Conservation (phyloP, 2,113 vertebrate species). For the Rafetus swinhoei region DNA sequence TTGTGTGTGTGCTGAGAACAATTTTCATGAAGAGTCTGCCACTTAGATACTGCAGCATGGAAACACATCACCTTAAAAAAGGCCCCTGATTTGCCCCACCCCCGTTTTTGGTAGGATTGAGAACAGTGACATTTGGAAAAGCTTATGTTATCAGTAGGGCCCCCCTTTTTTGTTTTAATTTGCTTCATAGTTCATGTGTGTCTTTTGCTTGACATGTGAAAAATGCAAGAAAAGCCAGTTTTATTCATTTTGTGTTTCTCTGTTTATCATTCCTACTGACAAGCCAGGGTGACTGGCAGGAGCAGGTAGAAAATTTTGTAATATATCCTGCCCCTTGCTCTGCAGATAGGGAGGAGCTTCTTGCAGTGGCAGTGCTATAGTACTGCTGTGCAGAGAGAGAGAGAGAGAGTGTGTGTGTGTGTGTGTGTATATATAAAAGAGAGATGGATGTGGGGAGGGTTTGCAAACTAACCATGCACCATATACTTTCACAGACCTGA, state of each 20-base stretch:
- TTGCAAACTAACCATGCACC: background rate
- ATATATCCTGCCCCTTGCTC: background rate
- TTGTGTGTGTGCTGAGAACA: background rate
- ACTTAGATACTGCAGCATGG: conserved; percentile 25
- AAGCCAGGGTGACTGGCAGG: conserved; percentile 5
- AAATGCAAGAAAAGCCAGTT: background rate
- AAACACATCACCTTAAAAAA: background rate
- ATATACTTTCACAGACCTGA: background rate
- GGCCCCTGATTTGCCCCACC: background rate
- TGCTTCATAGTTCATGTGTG: background rate
- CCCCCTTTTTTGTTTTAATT: background rate
- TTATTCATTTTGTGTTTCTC: background rate
- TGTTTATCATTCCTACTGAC: background rate
- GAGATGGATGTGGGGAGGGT: background rate
- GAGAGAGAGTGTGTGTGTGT: background rate
- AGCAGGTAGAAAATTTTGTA: background rate
- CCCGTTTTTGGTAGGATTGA: background rate
- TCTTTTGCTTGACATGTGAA: background rate
- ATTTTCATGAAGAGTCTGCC: background rate
- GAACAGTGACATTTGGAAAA: background rate
- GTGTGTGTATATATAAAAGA: no score
- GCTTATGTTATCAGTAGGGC: background rate
- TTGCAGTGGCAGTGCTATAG: background rate
- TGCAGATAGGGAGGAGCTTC: conserved; percentile 11
- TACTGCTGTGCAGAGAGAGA: background rate